These are phyloP conservation scores for Habroteleia sp. DNA, from an alignment of 2,888 invertebrate species.

Conservation along the genomic window DNA sequence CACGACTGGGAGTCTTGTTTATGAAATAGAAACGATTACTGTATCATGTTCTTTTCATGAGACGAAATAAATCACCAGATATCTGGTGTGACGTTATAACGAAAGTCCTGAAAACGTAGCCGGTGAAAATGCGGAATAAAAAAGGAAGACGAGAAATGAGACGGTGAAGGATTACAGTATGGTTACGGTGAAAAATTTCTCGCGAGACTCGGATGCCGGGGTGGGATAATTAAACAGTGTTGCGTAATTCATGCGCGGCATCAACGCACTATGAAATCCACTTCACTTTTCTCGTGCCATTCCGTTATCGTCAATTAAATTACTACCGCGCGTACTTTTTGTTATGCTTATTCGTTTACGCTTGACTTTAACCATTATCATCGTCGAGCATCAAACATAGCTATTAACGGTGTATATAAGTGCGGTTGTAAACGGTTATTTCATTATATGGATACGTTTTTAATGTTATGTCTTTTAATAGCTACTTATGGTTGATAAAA, in stretches of 20 bases:
- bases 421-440: constrained; percentile 16
- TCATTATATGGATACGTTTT: constrained; percentile 8
- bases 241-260: constrained; percentile 52
- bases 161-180: constrained; percentile 60
- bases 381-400: constrained; percentile 23
- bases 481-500: neutral
- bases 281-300: constrained; percentile 35
- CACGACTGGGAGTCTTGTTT: constrained; percentile 50
- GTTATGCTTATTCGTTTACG: constrained; percentile 30
- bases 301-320: constrained; percentile 61
- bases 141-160: constrained; percentile 47
- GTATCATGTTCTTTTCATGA: constrained; percentile 62
- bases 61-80: constrained; percentile 60
- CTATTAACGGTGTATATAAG: constrained; percentile 31
- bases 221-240: constrained; percentile 62
- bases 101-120: constrained; percentile 51
- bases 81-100: constrained; percentile 55
- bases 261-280: constrained; percentile 49
- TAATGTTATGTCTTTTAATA: constrained; percentile 4
- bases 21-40: constrained; percentile 64
- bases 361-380: constrained; percentile 26
- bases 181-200: constrained; percentile 59
- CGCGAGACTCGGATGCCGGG: constrained; percentile 49
- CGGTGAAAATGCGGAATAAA: constrained; percentile 44
- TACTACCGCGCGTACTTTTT: constrained; percentile 42